phyloP scores from a whole-genome alignment of 2,797 vertebrate genomes.

The Aphelocoma californica region DNA sequence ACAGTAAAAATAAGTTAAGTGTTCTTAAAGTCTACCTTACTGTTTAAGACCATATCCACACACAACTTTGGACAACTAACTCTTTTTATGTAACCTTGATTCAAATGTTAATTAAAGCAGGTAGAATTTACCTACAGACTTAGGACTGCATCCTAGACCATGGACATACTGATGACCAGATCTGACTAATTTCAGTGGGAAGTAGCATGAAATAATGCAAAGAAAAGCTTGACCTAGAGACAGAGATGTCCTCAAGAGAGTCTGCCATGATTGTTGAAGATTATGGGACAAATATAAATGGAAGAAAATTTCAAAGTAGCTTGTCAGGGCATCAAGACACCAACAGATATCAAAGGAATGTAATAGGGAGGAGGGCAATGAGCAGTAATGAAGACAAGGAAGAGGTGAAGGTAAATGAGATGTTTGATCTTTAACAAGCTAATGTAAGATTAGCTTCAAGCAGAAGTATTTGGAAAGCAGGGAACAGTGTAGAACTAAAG shows the following conservation, averaged over 20 bases:
- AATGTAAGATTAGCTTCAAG: background rate
- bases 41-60: background rate
- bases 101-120: background rate
- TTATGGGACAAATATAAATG: accelerated
- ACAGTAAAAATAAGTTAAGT: background rate
- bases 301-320: background rate
- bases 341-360: background rate
- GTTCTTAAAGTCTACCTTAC: background rate
- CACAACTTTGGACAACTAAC: background rate
- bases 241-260: background rate
- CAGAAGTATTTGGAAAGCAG: background rate
- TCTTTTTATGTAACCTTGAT: background rate
- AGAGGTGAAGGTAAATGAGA: background rate
- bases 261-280: background rate
- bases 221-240: background rate
- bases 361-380: background rate
- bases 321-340: background rate
- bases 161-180: too few relatives aligned
- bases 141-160: background rate
- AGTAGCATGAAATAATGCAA: background rate
- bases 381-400: background rate
- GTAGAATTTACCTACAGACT: background rate
- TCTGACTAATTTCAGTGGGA: background rate
- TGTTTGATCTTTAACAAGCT: background rate
- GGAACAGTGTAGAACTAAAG: background rate